phyloP scores from a whole-genome alignment of 2,797 vertebrate species.

The Chaetodon trifasciatus region DNA sequence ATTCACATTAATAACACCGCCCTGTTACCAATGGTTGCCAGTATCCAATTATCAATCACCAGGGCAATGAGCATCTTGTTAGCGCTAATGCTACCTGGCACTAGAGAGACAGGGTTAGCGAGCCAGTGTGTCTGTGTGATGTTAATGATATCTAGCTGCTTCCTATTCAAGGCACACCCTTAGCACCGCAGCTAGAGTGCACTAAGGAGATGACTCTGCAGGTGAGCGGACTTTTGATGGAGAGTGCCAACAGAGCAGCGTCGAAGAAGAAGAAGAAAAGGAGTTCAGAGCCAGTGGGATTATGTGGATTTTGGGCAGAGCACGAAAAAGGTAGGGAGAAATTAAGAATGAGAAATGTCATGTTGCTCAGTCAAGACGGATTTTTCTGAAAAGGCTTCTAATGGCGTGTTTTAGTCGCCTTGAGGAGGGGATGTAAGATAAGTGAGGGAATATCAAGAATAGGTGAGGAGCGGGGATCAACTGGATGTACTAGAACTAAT shows the following conservation, averaged over 20 bases:
- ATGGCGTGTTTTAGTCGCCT: slow-evolving; percentile 6
- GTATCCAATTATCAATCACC: slow-evolving; percentile 74
- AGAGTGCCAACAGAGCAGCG: slow-evolving; percentile 37
- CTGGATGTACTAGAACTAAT: slow-evolving; percentile 24
- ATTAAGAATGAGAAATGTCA: slow-evolving; percentile 56
- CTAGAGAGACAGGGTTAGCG: slow-evolving; percentile 55
- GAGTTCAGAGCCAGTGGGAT: slow-evolving; percentile 54
- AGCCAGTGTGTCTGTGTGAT: slow-evolving; percentile 47
- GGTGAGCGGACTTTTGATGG: slow-evolving; percentile 65
- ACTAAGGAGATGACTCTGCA: slow-evolving; percentile 49
- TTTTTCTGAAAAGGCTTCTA: slow-evolving; percentile 26
- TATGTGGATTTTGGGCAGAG: slow-evolving; percentile 49
- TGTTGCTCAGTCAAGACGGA: slow-evolving; percentile 55
- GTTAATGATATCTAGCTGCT: slow-evolving; percentile 57
- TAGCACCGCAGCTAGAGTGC: slow-evolving; percentile 47
- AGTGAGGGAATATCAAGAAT: slow-evolving; percentile 31
- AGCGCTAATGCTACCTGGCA: slow-evolving; percentile 73
- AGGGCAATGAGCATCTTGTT: slow-evolving; percentile 72
- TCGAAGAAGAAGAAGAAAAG: slow-evolving; percentile 27
- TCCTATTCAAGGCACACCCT: slow-evolving; percentile 65
- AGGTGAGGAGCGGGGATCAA: slow-evolving; percentile 1
- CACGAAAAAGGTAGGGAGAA: slow-evolving; percentile 27
- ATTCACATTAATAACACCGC: slow-evolving; percentile 63
- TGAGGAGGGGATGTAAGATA: slow-evolving; percentile 28
- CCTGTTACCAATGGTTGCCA: slow-evolving; percentile 48